Conservation (phyloP, 64 coral and sea anemone species). For the Cladopsammia gracilis region DNA sequence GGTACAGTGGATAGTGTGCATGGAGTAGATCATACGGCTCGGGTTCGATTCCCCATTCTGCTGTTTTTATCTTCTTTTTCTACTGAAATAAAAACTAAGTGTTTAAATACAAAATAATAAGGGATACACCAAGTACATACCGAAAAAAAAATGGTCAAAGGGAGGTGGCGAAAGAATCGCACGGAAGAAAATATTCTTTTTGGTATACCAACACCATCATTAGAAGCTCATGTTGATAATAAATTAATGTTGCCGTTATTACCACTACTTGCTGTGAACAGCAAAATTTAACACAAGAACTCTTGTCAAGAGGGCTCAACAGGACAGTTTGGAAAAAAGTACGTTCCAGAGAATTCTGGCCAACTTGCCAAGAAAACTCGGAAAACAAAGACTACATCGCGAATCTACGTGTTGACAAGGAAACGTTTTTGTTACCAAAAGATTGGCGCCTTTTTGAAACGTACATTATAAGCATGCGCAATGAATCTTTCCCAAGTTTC, state of each 20-base stretch:
- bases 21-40: too few species aligned
- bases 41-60: too few species aligned
- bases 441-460: too few species aligned
- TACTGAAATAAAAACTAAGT: too few species aligned
- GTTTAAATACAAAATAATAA: too few species aligned
- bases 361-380: conserved; percentile 7
- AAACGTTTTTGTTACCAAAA: too few species aligned
- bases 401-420: too few species aligned
- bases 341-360: conserved; percentile 63
- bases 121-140: too few species aligned
- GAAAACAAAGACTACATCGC: not conserved
- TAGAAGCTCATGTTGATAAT: conserved; percentile 47
- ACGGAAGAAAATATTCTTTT: conserved; percentile 58
- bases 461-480: too few species aligned
- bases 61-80: too few species aligned
- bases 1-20: too few species aligned
- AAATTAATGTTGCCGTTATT: conserved; percentile 31
- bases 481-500: too few species aligned
- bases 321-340: conserved; percentile 50
- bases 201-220: conserved; percentile 31
- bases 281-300: conserved; percentile 33
- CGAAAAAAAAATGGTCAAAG: conserved; percentile 57
- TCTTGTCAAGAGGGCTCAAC: conserved; percentile 55
- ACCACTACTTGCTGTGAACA: conserved; percentile 54
- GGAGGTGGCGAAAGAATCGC: conserved; percentile 49